Percentiles rank a stretch among this genome's conserved stretches.
phyloP scores from a whole-genome alignment of 2,888 invertebrate species.

The Furcula furcula region DNA sequence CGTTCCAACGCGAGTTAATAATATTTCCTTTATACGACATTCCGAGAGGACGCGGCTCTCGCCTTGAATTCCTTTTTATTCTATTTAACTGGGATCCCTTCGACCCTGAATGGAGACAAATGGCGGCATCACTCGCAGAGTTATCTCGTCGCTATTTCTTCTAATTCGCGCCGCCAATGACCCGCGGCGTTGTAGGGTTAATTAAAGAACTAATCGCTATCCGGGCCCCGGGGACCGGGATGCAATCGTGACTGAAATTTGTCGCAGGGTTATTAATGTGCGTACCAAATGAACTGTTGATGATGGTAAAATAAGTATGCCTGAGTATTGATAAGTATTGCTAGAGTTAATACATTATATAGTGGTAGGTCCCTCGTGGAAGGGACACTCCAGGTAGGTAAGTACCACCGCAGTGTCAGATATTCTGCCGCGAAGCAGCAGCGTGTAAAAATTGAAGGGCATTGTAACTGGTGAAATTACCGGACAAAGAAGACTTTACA shows the following conservation, averaged over 20 bases:
- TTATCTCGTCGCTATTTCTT: slow-evolving; percentile 64
- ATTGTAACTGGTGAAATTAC: too few species aligned
- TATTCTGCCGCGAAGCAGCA: too few species aligned
- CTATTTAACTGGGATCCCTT: slow-evolving; percentile 24
- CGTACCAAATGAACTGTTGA: not conserved
- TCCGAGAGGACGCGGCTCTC: not conserved
- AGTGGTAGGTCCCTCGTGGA: too few species aligned
- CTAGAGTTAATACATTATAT: too few species aligned
- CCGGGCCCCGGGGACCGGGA: slow-evolving; percentile 35
- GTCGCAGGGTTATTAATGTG: slow-evolving; percentile 47
- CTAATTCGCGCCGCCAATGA: slow-evolving; percentile 60
- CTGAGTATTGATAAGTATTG: too few species aligned
- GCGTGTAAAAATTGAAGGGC: too few species aligned
- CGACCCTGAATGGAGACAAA: slow-evolving; percentile 57
- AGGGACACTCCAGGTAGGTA: too few species aligned
- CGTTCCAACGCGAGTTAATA: slow-evolving; percentile 15
- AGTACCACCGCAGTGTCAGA: too few species aligned
- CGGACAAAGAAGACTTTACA: too few species aligned
- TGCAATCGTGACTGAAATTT: slow-evolving; percentile 54
- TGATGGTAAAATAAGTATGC: not conserved
- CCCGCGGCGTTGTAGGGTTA: slow-evolving; percentile 56
- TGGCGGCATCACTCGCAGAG: slow-evolving; percentile 45
- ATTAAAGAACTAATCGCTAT: slow-evolving; percentile 71
- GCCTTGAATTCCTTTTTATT: slow-evolving; percentile 19
- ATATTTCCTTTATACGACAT: slow-evolving; percentile 17